phyloP scores from a whole-genome alignment of 2,888 invertebrate species.

The Terebella lapidaria region DNA sequence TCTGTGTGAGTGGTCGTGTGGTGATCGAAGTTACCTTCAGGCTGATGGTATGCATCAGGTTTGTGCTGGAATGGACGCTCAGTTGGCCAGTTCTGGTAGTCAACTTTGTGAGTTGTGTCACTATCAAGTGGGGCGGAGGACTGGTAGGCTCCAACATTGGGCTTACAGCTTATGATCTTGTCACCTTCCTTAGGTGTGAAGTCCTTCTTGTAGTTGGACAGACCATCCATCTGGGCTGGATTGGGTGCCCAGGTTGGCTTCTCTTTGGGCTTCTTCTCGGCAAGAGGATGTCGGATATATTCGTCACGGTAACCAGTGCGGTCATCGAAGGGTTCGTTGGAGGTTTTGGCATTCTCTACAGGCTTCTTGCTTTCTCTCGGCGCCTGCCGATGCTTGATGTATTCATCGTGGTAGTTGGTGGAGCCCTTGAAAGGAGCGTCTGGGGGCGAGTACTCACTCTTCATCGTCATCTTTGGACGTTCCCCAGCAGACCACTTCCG shows the following conservation, averaged over 20 bases:
- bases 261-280: conserved; percentile 30
- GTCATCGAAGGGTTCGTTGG: conserved; percentile 40
- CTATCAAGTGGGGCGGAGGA: conserved; percentile 48
- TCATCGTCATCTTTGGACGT: conserved; percentile 28
- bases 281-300: conserved; percentile 35
- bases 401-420: conserved; percentile 46
- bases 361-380: conserved; percentile 33
- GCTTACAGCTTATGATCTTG: conserved; percentile 42
- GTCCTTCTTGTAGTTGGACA: conserved; percentile 43
- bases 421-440: conserved; percentile 50
- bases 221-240: conserved; percentile 41
- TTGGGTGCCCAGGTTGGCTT: conserved; percentile 37
- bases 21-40: conserved; percentile 45
- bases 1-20: conserved; percentile 43
- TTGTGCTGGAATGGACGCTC: conserved; percentile 36
- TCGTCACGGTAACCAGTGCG: conserved; percentile 42
- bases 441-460: conserved; percentile 42
- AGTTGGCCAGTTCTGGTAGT: conserved; percentile 26
- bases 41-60: conserved; percentile 40
- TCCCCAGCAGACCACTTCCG: conserved; percentile 30
- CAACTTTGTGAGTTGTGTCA: conserved; percentile 40
- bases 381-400: conserved; percentile 30
- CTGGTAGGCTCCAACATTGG: conserved; percentile 39
- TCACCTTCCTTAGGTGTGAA: conserved; percentile 27
- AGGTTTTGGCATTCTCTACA: conserved; percentile 35